A percentile compares a stretch with the other conserved stretches of the same genome.
Conservation (phyloP, 2,113 vertebrate genomes). For the Anas platyrhynchos region DNA sequence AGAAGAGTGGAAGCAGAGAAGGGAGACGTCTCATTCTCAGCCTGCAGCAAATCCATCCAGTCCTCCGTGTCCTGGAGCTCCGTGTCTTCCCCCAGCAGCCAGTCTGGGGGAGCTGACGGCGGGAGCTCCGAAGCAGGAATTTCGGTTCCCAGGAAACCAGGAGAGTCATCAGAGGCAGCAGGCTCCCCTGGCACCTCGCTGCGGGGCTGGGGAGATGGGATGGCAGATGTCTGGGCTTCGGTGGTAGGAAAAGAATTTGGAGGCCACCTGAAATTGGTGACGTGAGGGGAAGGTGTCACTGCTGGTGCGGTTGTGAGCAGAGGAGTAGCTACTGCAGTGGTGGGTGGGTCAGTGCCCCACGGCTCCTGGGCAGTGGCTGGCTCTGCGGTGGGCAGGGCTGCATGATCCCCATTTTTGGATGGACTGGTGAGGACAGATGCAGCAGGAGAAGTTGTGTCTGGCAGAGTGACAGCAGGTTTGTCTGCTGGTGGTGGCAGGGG, state of each 20-base stretch:
- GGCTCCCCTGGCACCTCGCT: conserved; percentile 32
- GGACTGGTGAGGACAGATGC: conserved; percentile 5
- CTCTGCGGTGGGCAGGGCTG: conserved; percentile 13
- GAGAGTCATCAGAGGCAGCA: conserved; percentile 62
- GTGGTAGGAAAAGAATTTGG: conserved; percentile 26
- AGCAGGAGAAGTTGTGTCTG: conserved; percentile 40
- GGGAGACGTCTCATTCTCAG: conserved; percentile 84
- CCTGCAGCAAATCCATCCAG: conserved; percentile 74
- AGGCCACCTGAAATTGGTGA: conserved; percentile 47
- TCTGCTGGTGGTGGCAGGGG: conserved; percentile 53
- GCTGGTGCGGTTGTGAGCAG: background rate
- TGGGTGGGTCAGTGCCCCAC: background rate
- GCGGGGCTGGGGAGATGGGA: conserved; percentile 35
- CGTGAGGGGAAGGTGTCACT: conserved; percentile 42
- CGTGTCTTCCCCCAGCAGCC: conserved; percentile 51
- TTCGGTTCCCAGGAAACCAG: conserved; percentile 53
- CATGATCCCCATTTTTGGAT: background rate
- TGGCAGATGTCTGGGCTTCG: conserved; percentile 57
- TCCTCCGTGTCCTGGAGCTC: conserved; percentile 77
- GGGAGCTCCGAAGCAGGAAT: conserved; percentile 58
- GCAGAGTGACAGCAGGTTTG: conserved; percentile 56
- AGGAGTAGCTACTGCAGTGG: background rate
- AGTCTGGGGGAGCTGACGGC: conserved; percentile 37
- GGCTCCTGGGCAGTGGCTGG: conserved; percentile 9
- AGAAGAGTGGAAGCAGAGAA: conserved; percentile 90